Base-by-base conservation (phyloP, 2,888 invertebrate genomes). In the Plusia festucae region DNA sequence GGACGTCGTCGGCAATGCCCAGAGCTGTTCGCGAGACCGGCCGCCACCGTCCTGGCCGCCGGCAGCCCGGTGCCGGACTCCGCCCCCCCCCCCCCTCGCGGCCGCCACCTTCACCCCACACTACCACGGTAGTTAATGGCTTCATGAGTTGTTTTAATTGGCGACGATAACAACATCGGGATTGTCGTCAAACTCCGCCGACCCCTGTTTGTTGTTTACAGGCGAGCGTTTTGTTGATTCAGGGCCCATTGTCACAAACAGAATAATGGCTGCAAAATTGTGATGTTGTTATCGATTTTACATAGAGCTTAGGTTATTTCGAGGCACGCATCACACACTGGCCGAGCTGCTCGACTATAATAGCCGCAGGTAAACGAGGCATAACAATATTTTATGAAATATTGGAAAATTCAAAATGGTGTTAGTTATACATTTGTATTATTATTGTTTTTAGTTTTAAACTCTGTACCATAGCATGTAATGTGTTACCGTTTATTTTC, bases 91-190 rank as follows among this genome's bases (percentile, higher is more conserved):
- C 16, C 8, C 2, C 20, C 2, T 1, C 24, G 16, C 13, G 44
- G 16, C 6, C 24, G 32, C 20, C 11, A 16, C 58, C 2, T 24
- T 7, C 9, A 20, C 34, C 20, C 16, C 24, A 9, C 16, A 20
- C 52, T 44, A 51, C 49, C 53, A 27, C 57, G 22, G 46, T 24
- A 46, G 27, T 32, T 66, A 65, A 75, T 65, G 57, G 52, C 44
- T 61, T 60, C 59, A 66, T 64, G 69, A 60, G 54, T 71, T 65
- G 69, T 72, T 65, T 71, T 65, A 79, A 79, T 70, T 68, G 68
- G 53, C 56, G 60, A 54, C 66, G 60, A 76, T 73, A 71, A 73
- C 69, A 78, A 72, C 64, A 68, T 70, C 54, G 11, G 46, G 32
- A 65, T 46, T 56, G 56, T 66, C 32, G 32, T 56, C 57, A 70